Base-by-base conservation (phyloP, 1,140 invertebrate genomes). In the Drosophila lowei region DNA sequence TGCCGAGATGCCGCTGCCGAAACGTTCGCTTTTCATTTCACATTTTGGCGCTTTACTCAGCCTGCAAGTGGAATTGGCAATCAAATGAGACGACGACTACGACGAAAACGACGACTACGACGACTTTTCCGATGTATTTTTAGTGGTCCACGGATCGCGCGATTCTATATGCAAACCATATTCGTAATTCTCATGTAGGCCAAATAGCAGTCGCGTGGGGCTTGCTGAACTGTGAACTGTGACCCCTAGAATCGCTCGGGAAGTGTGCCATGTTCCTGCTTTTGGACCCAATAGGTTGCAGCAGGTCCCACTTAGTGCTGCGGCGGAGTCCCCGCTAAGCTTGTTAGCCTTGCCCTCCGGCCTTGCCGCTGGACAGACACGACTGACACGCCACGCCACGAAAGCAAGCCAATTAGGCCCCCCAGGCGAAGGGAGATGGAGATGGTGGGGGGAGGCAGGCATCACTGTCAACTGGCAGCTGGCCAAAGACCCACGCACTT, bases 11-110 rank as follows among this genome's bases (percentile, higher is more conserved):
- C 30, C 9, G 30, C 9, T 9, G 30, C 9, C 30, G 57, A 52
- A 60, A 53, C 67, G 41, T 59, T 28, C 58, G 62, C 57, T 78
- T 71, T 70, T 78, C 55, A 42, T 76, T 56, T 54, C 67, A 63
- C 81, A 68, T 80, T 79, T 72, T 47, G 53, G 68, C 58, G 77
- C 68, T 81, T 85, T 85, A 85, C 77, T 85, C 80, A 80, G 76
- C 79, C 64, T 62, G 75, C 76, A 73, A 66, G 53, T 49, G 50
- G 53, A 28, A 47, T 52, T 65, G 61, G 73, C 60, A 48, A 59
- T 81, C 60, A 42, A 70, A 57, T 70, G 63, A 48, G 68, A 68
- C n/a, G 42, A 34, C 56, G 49, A 7, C 50, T n/a, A n/a, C n/a
- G n/a, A n/a, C n/a, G n/a, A n/a, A n/a, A n/a, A n/a, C n/a, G n/a